Conservation (phyloP, 1,140 invertebrate species). For the Samia ricini region DNA sequence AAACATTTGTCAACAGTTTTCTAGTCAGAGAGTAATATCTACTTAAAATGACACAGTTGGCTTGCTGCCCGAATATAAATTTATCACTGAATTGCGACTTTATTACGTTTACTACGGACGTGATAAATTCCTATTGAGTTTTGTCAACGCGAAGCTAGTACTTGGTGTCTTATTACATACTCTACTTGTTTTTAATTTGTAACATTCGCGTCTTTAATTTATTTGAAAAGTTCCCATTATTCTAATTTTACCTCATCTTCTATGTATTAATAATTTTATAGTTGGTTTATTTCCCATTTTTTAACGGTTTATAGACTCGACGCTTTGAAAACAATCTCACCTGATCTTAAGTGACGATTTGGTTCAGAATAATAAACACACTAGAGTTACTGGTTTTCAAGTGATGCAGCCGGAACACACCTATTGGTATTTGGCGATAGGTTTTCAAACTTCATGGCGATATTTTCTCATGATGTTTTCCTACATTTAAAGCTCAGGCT, state of each 20-base stretch:
- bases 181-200: conserved; percentile 10
- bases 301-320: no score
- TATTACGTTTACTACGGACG: neutral
- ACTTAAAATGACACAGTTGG: conserved; percentile 4
- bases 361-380: no score
- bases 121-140: conserved; percentile 1
- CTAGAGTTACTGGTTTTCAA: no score
- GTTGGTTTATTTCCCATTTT: no score
- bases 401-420: no score
- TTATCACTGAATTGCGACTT: conserved; percentile 10
- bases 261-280: neutral
- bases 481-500: no score
- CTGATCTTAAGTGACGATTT: no score
- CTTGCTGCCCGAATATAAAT: conserved; percentile 7
- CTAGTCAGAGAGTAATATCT: neutral
- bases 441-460: no score
- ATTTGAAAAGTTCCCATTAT: neutral
- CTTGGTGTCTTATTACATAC: conserved; percentile 3
- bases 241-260: neutral
- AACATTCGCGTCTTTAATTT: neutral
- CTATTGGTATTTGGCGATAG: no score
- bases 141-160: neutral
- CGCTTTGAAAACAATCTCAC: no score
- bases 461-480: no score
- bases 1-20: conserved; percentile 7